phyloP scores from a whole-genome alignment of 2,113 vertebrate species.

The Cervus canadensis region DNA sequence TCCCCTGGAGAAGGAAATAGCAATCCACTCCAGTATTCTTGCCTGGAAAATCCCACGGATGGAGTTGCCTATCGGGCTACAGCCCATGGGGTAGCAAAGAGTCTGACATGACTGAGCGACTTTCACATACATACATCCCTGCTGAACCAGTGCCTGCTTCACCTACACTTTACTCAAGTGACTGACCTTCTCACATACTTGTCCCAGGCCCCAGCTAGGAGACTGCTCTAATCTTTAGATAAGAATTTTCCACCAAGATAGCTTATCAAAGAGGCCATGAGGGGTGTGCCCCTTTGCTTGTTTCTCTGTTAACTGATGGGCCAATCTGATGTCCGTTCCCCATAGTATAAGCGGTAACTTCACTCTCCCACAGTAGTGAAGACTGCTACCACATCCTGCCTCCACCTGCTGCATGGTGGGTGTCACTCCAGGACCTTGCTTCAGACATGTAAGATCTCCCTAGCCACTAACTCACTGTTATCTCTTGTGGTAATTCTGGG shows the following conservation, averaged over 20 bases:
- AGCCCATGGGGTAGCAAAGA: not conserved
- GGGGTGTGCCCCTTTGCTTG: not conserved
- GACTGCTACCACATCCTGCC: not conserved
- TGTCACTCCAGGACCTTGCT: not conserved
- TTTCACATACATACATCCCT: not conserved
- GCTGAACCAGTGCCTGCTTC: not conserved
- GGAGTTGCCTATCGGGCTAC: not conserved
- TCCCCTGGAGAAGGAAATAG: not conserved
- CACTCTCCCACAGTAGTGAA: not conserved
- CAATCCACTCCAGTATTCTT: not conserved
- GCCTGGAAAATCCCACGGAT: not conserved
- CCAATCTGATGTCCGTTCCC: not conserved
- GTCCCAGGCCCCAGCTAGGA: not conserved
- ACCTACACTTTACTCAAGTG: not conserved
- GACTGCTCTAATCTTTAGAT: not conserved
- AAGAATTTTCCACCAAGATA: not conserved
- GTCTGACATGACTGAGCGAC: not conserved
- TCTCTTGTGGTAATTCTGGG: not conserved
- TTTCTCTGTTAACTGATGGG: not conserved
- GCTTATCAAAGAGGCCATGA: not conserved
- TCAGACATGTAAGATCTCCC: not conserved
- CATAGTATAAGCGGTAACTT: not conserved
- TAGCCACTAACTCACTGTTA: not conserved
- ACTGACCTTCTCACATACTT: not conserved
- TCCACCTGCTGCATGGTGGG: not conserved